Base-by-base conservation (phyloP, 2,888 invertebrate species). In the Dryomyza anilis region DNA sequence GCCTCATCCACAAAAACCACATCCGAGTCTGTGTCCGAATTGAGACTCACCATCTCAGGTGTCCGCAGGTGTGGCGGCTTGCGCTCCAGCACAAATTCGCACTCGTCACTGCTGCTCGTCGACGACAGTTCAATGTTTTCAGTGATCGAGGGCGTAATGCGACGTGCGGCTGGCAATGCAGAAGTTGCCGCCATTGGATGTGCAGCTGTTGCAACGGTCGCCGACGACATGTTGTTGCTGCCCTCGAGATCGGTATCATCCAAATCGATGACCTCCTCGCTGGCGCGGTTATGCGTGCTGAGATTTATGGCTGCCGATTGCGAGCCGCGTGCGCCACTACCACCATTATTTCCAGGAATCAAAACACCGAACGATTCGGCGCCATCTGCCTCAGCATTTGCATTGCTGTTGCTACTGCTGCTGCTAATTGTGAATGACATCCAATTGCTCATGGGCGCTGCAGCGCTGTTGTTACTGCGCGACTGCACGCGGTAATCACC, bases 31-130 rank as follows among this genome's bases (percentile, higher is more conserved):
- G 76, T 76, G 23, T 80, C 78, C 1, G 83, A 83, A 68, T 80
- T 77, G 16, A 84, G 70, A 45, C 78, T 81, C 7, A 84, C 81
- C 74, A 78, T 69, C 68, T 83, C 84, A 0, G 83, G 83, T 1
- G 84, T 84, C n/a, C 84, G 78, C 62, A 83, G 69, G 67, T 84
- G 83, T 10, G 84, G 84, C 5, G 83, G 81, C 67, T 84, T 84
- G 12, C 78, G 80, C 66, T 82, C 83, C 33, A 81, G 67, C 5
- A 84, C 82, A 68, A 84, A 83, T 61, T 81, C 77, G 63, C 83
- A 83, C 46, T 82, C 83, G 65, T 82, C 83, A 7, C 79, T 81
- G 7, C 79, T 81, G 45, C 78, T 74, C 56, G 79, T 77, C 66
- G 77, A 73, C 58, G 76, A 72, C 5, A 81, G 71, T 59, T 80